Base-by-base conservation (phyloP, 2,113 vertebrate species). In the Tor tambroides region DNA sequence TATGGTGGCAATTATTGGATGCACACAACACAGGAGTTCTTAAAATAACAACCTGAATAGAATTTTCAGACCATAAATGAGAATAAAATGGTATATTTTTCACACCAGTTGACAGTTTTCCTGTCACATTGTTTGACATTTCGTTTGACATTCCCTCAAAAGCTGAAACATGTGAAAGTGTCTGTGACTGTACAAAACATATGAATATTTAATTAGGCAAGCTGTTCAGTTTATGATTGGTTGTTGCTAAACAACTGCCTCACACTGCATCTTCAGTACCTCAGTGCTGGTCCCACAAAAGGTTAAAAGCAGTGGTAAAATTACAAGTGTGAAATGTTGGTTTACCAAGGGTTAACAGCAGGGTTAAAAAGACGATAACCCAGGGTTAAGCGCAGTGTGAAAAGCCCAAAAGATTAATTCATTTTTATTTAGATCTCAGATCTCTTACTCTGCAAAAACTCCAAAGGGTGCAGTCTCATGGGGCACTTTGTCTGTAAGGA, bases 131-230 rank as follows among this genome's bases (percentile, higher is more conserved):
- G 69, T 72, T 35, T 75, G 38, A 74, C 71, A 41, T 74, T 74
- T 43, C 2, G 9, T 43, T 28, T 76, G 23, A 76, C 6, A 49
- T 49, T 76, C 41, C 7, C n/a, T 76, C 23, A 46, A 75, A 75
- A 8, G 23, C 23, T 76, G 6, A 76, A 49, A 28, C 74, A 46
- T 46, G n/a, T 26, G 41, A 76, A 76, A 76, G 74, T 17, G 41
- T 26, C n/a, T 49, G 35, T 74, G 74, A 28, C 12, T 26, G n/a
- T 75, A 26, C 6, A 49, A 46, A 49, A n/a, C 6, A 4, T 14
- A 76, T 76, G 41, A 76, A 49, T 76, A 76, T 76, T 76, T 76
- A 43, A 76, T 49, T 28, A 17, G 72, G 2, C 74, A 76, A 76
- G 74, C 74, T 76, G 74, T 76, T 76, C 41, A 28, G n/a, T 49